Evolutionary conservation across 2,797 vertebrate genomes (phyloP).

Genomic region (Hylomyscus alleni): DNA sequence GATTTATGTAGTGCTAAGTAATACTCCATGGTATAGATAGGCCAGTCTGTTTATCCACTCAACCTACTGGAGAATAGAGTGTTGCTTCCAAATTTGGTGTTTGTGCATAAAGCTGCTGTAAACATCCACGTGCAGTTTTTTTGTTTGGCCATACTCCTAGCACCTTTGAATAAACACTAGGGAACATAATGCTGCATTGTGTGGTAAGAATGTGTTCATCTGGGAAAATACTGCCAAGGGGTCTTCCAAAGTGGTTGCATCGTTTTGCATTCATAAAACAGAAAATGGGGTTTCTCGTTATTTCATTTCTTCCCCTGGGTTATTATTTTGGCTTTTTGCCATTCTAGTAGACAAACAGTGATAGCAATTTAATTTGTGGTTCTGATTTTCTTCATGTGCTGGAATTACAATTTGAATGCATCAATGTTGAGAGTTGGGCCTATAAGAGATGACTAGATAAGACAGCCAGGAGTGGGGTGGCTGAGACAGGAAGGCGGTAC

Average conservation of each 20-base stretch:
- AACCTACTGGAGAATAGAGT: slow-evolving; percentile 33
- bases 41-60: not conserved
- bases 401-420: not conserved
- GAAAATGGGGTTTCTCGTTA: not conserved
- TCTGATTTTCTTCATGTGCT: not conserved
- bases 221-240: slow-evolving; percentile 29
- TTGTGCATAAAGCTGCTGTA: slow-evolving; percentile 32
- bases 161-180: slow-evolving; percentile 30
- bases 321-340: slow-evolving; percentile 33
- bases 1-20: not conserved
- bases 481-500: not conserved
- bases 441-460: not conserved
- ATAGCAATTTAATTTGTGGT: slow-evolving; percentile 35
- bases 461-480: not conserved
- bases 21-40: not conserved
- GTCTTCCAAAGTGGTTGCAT: slow-evolving; percentile 5
- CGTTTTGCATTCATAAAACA: not conserved
- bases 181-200: not conserved
- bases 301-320: not conserved
- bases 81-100: slow-evolving; percentile 4
- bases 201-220: slow-evolving; percentile 50
- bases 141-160: slow-evolving; percentile 19
- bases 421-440: not conserved
- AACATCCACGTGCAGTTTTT: not conserved
- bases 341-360: slow-evolving; percentile 24